Conservation (phyloP, 2,113 vertebrate species). For the Cyprinus carpio region DNA sequence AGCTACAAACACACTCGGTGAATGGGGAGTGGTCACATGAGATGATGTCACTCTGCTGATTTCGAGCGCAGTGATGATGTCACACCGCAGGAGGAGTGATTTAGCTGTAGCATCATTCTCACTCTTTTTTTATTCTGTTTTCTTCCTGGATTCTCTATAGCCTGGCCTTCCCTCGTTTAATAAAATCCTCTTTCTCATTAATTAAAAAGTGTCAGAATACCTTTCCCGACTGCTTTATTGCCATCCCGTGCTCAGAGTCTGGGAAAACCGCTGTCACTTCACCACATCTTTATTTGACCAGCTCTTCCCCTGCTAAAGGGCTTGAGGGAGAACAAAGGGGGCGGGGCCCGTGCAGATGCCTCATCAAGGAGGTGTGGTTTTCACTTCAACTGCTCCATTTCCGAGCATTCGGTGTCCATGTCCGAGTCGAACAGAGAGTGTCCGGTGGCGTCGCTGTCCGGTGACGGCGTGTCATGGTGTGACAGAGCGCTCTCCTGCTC, state of each 20-base stretch:
- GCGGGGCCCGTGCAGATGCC: conserved; percentile 12
- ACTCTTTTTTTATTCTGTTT: conserved; percentile 1
- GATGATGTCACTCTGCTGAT: conserved; percentile 30
- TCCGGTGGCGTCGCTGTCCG: conserved; percentile 91
- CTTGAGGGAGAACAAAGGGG: not conserved
- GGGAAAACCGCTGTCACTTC: not conserved
- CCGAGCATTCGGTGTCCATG: conserved; percentile 92
- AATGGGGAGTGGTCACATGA: conserved; percentile 2
- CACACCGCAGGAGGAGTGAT: conserved; percentile 63
- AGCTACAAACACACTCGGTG: conserved; percentile 4
- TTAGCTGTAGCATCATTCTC: conserved; percentile 68
- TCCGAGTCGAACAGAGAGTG: conserved; percentile 95
- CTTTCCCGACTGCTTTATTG: not conserved
- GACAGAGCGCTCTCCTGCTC: conserved; percentile 73
- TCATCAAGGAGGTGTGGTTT: conserved; percentile 56
- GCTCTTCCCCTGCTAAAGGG: not conserved
- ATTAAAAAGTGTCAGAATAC: not conserved
- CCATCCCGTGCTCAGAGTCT: not conserved
- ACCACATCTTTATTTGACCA: not conserved
- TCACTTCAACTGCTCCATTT: conserved; percentile 89
- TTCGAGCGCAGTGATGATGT: not conserved
- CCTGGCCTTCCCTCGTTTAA: not conserved
- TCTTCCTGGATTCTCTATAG: not conserved
- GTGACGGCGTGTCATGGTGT: conserved; percentile 76
- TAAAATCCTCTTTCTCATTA: not conserved